Conservation (phyloP, 2,113 vertebrate genomes). For the Pristiophorus japonicus region DNA sequence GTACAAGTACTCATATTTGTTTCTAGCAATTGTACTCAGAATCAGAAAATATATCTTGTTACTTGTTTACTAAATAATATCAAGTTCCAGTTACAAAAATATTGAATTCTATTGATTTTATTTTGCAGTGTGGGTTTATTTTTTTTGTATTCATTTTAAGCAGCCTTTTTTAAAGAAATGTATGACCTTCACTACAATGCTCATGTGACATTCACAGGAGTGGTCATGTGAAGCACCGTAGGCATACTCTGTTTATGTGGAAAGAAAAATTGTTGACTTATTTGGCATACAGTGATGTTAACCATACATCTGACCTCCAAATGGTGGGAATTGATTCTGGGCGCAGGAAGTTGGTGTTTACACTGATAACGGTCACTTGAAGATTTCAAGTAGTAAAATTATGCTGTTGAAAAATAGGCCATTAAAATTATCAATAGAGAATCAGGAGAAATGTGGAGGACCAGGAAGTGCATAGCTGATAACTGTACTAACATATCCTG, state of each 20-base stretch:
- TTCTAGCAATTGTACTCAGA: not conserved
- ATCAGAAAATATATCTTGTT: not conserved
- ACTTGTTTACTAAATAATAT: not conserved
- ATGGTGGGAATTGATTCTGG: not conserved
- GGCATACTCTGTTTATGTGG: not conserved
- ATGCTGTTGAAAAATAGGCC: not conserved
- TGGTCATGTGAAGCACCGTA: not conserved
- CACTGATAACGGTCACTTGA: not conserved
- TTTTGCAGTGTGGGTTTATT: not conserved
- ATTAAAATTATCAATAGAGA: not conserved
- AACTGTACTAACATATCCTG: not conserved
- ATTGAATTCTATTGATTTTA: slow-evolving; percentile 9
- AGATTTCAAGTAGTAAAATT: not conserved
- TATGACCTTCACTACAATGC: slow-evolving; percentile 8
- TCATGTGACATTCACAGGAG: slow-evolving; percentile 12
- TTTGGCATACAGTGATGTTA: not conserved
- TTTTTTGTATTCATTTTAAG: not conserved
- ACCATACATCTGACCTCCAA: not conserved
- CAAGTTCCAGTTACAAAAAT: not conserved
- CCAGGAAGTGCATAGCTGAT: not conserved
- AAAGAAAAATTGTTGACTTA: not conserved
- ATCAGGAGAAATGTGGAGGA: not conserved
- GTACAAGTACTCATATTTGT: not conserved
- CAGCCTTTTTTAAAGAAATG: not conserved
- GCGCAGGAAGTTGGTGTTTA: not conserved